Percentiles rank a stretch among this genome's conserved stretches.
These are phyloP conservation scores for Rosalia funebris DNA, from an alignment of 2,888 invertebrate genomes.

Conservation along the genomic window DNA sequence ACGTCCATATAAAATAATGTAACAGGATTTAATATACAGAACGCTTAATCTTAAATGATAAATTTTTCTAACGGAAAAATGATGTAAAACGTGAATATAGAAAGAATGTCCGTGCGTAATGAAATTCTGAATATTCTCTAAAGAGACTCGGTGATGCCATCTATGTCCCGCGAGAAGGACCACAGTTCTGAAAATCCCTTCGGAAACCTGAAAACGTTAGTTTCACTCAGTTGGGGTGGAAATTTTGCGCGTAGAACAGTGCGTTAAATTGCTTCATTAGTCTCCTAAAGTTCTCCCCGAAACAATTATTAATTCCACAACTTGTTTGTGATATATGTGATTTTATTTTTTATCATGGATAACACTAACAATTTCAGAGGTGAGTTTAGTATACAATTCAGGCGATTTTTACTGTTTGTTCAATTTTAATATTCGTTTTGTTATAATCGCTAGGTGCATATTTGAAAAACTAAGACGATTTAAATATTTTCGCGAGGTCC, in stretches of 20 bases:
- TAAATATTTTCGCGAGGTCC: no score
- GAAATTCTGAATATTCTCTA: background rate
- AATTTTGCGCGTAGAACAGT: conserved; percentile 42
- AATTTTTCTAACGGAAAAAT: no score
- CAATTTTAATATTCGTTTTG: no score
- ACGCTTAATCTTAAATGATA: no score
- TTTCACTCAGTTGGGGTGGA: conserved; percentile 41
- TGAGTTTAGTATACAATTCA: no score
- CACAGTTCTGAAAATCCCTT: conserved; percentile 27
- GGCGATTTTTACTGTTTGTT: no score
- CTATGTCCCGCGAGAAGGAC: conserved; percentile 1
- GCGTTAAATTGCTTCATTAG: conserved; percentile 32
- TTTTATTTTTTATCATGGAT: conserved; percentile 13
- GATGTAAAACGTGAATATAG: no score
- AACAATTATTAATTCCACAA: conserved; percentile 31
- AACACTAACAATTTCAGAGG: conserved; percentile 12
- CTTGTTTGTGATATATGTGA: conserved; percentile 31
- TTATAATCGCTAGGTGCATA: no score
- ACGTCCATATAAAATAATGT: no score
- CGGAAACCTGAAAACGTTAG: conserved; percentile 26
- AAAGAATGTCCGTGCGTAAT: no score
- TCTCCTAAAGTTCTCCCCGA: conserved; percentile 29
- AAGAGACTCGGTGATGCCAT: conserved; percentile 2
- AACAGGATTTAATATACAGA: no score
- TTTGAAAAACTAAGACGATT: no score